Percentiles rank a stretch among this genome's conserved stretches.
These are phyloP conservation scores for Strigops habroptila DNA, from an alignment of 2,113 vertebrate species.

Conservation along the genomic window DNA sequence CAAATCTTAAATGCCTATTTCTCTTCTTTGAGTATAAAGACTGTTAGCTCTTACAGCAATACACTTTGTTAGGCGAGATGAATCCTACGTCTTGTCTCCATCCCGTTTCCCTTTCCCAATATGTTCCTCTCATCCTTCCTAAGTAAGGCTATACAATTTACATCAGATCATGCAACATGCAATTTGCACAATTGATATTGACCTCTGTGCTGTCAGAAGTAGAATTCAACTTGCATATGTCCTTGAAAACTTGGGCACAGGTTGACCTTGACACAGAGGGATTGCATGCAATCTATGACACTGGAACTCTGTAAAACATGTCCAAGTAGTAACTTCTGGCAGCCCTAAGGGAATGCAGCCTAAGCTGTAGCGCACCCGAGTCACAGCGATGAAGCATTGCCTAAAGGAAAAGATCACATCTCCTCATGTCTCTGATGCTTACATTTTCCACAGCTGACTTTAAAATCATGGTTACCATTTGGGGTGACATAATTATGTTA, in stretches of 20 bases:
- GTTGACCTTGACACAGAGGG: not conserved
- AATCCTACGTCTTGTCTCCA: not conserved
- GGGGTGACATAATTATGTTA: not conserved
- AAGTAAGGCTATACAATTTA: not conserved
- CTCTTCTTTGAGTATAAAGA: not conserved
- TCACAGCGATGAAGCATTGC: not conserved
- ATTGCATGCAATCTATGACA: not conserved
- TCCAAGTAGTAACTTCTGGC: not conserved
- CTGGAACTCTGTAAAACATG: not conserved
- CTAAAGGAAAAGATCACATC: not conserved
- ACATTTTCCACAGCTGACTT: not conserved
- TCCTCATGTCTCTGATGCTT: fast-evolving
- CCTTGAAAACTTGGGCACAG: not conserved
- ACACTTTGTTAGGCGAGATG: not conserved
- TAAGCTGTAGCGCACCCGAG: fast-evolving
- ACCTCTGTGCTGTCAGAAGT: not conserved
- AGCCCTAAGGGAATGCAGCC: not conserved
- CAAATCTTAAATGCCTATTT: not conserved
- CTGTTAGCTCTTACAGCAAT: not conserved
- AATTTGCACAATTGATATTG: fast-evolving
- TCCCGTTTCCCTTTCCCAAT: fast-evolving
- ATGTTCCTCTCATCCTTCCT: not conserved
- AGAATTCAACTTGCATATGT: too few relatives aligned
- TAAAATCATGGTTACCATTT: not conserved
- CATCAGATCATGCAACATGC: fast-evolving